Conservation (phyloP, 2,888 invertebrate species). For the Ormyrus thymus region DNA sequence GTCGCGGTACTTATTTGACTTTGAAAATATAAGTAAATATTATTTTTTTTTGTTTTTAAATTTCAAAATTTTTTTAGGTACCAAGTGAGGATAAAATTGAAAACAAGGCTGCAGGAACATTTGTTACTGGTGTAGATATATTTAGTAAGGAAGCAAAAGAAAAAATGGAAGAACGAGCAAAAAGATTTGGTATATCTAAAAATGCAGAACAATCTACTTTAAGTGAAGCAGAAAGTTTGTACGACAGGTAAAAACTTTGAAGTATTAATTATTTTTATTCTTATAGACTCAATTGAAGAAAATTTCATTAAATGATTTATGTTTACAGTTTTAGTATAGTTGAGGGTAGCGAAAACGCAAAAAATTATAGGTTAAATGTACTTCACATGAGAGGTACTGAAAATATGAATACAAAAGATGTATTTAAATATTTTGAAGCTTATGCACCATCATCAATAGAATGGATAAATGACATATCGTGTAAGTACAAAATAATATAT, state of each 20-base stretch:
- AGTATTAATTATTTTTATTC: constrained; percentile 62
- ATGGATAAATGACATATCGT: constrained; percentile 88
- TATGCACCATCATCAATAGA: constrained; percentile 87
- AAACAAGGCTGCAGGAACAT: constrained; percentile 70
- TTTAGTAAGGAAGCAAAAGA: constrained; percentile 76
- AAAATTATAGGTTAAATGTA: constrained; percentile 83
- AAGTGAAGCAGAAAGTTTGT: constrained; percentile 73
- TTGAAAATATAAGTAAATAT: neutral
- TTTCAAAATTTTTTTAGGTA: constrained; percentile 47
- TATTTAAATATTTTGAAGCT: constrained; percentile 86
- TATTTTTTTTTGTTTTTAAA: neutral
- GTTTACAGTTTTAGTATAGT: constrained; percentile 77
- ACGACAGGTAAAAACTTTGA: constrained; percentile 70
- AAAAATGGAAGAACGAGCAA: constrained; percentile 78
- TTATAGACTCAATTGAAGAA: constrained; percentile 1
- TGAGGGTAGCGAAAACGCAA: constrained; percentile 77
- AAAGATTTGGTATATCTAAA: constrained; percentile 76
- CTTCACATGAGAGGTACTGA: constrained; percentile 86
- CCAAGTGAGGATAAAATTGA: constrained; percentile 60
- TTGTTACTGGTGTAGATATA: constrained; percentile 76
- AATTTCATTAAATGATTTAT: neutral
- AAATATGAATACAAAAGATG: constrained; percentile 85
- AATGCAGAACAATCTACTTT: constrained; percentile 18
- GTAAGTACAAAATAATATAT: constrained; percentile 76
- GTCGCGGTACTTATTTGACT: constrained; percentile 28